Conservation (phyloP, 2,113 vertebrate genomes). For the Pseudorectes ferrugineus region DNA sequence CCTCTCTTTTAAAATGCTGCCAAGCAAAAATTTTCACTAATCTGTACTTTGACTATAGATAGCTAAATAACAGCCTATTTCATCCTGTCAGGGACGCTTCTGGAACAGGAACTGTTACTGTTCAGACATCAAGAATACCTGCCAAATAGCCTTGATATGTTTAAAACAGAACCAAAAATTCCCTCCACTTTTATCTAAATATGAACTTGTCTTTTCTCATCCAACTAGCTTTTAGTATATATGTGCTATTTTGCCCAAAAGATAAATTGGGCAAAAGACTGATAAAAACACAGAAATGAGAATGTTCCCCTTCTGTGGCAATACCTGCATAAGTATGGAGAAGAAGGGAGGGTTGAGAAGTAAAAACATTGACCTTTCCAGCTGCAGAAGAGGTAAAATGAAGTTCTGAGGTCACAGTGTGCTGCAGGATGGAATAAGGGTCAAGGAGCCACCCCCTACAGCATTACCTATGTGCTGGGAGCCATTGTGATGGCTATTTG, state of each 20-base stretch:
- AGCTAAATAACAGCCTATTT: constrained; percentile 3
- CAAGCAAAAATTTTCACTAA: not conserved
- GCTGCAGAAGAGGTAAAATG: not conserved
- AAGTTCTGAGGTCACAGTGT: not conserved
- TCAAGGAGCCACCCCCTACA: not conserved
- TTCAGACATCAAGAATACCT: not conserved
- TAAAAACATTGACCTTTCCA: not conserved
- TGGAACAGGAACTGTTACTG: not conserved
- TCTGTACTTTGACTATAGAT: not conserved
- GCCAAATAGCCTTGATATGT: not conserved
- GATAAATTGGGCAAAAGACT: not conserved
- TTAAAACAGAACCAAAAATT: not conserved
- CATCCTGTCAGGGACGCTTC: not conserved
- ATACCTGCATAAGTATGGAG: not conserved
- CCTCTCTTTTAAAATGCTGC: not conserved
- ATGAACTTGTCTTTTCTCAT: not conserved
- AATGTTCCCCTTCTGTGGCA: not conserved
- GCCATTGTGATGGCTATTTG: constrained; percentile 14
- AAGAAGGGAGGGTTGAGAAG: not conserved
- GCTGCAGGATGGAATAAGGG: not conserved
- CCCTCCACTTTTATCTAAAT: not conserved
- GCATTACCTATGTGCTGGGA: constrained; percentile 10
- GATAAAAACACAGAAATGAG: not conserved
- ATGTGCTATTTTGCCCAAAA: not conserved
- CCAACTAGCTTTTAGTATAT: not conserved